These are phyloP conservation scores for Gila orcuttii DNA, from an alignment of 2,113 vertebrate genomes.

Conservation along the genomic window DNA sequence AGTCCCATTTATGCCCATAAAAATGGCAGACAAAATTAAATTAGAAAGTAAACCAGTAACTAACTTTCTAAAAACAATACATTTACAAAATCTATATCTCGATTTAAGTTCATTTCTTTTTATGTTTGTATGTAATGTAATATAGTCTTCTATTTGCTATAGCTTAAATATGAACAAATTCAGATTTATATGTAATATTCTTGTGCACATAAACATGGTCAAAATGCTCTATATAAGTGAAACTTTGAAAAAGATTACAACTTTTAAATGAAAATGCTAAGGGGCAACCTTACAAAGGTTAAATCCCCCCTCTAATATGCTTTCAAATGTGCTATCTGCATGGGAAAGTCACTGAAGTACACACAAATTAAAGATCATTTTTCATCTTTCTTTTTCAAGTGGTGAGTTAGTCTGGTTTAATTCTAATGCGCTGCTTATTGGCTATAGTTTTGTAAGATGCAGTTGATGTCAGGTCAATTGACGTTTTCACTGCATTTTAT, in stretches of 20 bases:
- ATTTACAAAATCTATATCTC: background rate
- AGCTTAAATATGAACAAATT: background rate
- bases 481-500: background rate
- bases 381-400: conserved; percentile 8
- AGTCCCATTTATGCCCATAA: background rate
- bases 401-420: background rate
- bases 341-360: background rate
- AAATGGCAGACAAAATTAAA: background rate
- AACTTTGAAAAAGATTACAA: background rate
- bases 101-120: background rate
- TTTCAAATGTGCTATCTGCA: background rate
- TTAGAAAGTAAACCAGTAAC: background rate
- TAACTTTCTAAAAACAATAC: background rate
- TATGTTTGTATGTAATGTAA: background rate
- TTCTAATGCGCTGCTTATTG: background rate
- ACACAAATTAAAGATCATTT: background rate
- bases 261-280: background rate
- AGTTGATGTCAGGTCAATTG: background rate
- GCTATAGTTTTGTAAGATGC: background rate
- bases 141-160: background rate
- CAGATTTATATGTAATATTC: background rate
- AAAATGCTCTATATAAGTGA: background rate
- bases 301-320: background rate
- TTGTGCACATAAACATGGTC: background rate
- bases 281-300: background rate